phyloP scores from a whole-genome alignment of 2,888 invertebrate genomes.

The Tinea semifulvella region DNA sequence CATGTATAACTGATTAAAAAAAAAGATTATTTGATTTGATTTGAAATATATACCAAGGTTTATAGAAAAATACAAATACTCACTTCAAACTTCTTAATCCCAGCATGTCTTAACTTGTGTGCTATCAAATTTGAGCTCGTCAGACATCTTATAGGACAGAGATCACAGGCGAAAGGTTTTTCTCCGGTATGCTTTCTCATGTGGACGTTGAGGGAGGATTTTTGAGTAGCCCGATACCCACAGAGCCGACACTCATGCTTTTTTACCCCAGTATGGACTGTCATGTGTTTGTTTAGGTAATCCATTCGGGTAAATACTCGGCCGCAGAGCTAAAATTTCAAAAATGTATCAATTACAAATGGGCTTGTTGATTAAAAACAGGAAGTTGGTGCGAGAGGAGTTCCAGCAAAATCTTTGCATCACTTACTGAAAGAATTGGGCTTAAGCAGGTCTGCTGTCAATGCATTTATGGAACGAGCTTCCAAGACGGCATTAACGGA shows the following conservation, averaged over 20 bases:
- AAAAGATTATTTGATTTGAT: no score
- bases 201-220: conserved; percentile 44
- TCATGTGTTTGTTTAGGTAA: conserved; percentile 43
- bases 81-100: conserved; percentile 42
- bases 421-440: no score
- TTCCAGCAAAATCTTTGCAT: no score
- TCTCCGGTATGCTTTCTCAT: conserved; percentile 56
- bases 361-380: background rate
- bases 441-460: no score
- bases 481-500: no score
- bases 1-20: no score
- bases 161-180: conserved; percentile 43
- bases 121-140: conserved; percentile 51
- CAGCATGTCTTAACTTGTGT: conserved; percentile 41
- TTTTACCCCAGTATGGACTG: conserved; percentile 41
- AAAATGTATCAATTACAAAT: no score
- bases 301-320: conserved; percentile 42
- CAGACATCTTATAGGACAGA: conserved; percentile 46
- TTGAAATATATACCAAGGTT: no score
- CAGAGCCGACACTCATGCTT: conserved; percentile 45
- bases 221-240: conserved; percentile 37
- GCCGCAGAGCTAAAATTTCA: conserved; percentile 40
- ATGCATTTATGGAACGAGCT: no score
- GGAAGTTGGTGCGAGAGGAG: no score
- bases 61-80: no score